Evolutionary conservation across 2,888 invertebrate genomes (phyloP).

Genomic region (Plebejus melissa): DNA sequence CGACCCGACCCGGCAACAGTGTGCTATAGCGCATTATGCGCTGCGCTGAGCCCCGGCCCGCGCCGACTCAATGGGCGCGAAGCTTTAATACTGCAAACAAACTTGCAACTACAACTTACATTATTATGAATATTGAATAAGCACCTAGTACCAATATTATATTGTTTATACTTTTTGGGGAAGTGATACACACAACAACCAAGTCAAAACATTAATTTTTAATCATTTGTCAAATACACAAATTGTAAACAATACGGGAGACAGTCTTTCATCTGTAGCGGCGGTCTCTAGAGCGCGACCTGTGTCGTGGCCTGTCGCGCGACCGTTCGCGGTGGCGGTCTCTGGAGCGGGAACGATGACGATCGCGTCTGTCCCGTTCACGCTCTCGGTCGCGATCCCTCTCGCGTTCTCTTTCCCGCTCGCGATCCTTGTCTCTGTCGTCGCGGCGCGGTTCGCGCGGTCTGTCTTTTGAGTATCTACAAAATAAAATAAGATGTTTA

Average conservation of each 20-base stretch:
- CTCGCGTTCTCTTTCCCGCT: slow-evolving; percentile 42
- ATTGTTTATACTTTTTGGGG: not conserved
- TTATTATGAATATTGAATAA: too few relatives aligned
- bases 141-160: too few relatives aligned
- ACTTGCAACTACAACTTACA: too few relatives aligned
- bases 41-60: too few relatives aligned
- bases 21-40: too few relatives aligned
- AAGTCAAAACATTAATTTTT: slow-evolving; percentile 57
- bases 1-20: too few relatives aligned
- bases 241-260: slow-evolving; percentile 42
- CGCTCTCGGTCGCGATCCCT: slow-evolving; percentile 35
- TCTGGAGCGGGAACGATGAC: slow-evolving; percentile 50
- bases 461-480: slow-evolving; percentile 71
- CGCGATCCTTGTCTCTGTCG: slow-evolving; percentile 50
- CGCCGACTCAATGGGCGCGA: too few relatives aligned
- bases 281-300: slow-evolving; percentile 64
- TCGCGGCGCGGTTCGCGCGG: slow-evolving; percentile 52
- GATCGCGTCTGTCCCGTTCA: slow-evolving; percentile 41
- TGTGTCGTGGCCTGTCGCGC: slow-evolving; percentile 52
- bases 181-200: slow-evolving; percentile 33
- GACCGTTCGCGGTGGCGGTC: slow-evolving; percentile 48
- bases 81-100: too few relatives aligned
- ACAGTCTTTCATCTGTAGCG: slow-evolving; percentile 61
- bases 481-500: slow-evolving; percentile 39
- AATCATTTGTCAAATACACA: slow-evolving; percentile 47